Evolutionary conservation across 1,140 invertebrate species (phyloP).

Genomic region (Psix sp.): DNA sequence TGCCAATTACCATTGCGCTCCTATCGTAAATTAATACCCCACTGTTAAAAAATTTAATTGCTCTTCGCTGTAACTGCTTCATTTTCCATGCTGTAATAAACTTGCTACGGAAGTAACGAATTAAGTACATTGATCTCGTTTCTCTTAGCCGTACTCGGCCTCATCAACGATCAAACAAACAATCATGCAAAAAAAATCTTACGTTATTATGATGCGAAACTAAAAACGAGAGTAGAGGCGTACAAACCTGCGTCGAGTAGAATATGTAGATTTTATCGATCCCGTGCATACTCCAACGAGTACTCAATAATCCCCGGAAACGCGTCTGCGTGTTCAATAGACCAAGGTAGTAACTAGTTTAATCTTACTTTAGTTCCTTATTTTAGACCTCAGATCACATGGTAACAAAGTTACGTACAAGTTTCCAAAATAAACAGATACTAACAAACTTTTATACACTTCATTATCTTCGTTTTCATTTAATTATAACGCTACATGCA

Average conservation of each 20-base stretch:
- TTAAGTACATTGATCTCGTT: constrained; percentile 17
- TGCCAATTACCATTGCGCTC: constrained; percentile 42
- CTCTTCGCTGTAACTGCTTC: constrained; percentile 17
- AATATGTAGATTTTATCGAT: constrained; percentile 52
- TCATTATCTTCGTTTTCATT: constrained; percentile 28
- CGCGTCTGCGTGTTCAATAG: constrained; percentile 53
- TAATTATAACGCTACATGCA: no score
- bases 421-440: no score
- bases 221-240: constrained; percentile 25
- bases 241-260: constrained; percentile 21
- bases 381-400: constrained; percentile 53
- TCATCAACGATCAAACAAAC: constrained; percentile 31
- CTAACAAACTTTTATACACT: no score
- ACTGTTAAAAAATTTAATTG: constrained; percentile 35
- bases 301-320: constrained; percentile 48
- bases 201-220: constrained; percentile 36
- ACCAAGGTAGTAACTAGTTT: constrained; percentile 65
- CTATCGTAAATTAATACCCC: constrained; percentile 34
- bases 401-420: constrained; percentile 63
- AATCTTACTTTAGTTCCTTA: constrained; percentile 64
- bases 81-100: constrained; percentile 22
- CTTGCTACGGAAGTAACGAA: constrained; percentile 32
- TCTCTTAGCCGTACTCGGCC: neutral
- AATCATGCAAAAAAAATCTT: constrained; percentile 17
- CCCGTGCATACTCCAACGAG: constrained; percentile 29